Evolutionary conservation across 1,140 invertebrate species (phyloP), one percentile per base, ranked within the genome.

Genomic region (Papilio polytes): DNA sequence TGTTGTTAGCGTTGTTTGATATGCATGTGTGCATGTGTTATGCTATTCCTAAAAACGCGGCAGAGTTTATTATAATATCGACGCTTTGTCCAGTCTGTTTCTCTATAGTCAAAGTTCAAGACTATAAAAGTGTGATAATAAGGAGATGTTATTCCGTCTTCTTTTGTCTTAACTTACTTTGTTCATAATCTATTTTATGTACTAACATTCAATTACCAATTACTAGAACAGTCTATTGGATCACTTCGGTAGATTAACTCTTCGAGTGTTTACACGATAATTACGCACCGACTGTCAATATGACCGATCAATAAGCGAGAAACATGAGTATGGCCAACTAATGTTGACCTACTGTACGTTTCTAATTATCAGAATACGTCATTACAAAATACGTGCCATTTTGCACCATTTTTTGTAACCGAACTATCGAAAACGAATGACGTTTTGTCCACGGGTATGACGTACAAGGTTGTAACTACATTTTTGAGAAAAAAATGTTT

Each of bases 311-410:
- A 31, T 66, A 66, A 63, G 8, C 63, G 9, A 4, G 63, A 66
- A 66, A 66, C 63, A 66, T 66, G 22, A 66, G 22, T 63, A n/a
- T 26, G 63, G 31, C 63, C 12, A 31, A 66, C 63, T 31, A 66
- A 31, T 66, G 18, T 66, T 66, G 63, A 66, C 63, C 63, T 66
- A 66, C 2, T 66, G 31, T 31, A 66, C 4, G 12, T 66, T 66
- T 66, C 63, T 31, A 66, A 66, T 66, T 66, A 66, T 31, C 12
- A 63, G 1, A 59, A 66, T 15, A 66, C 63, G 63, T 31, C 13
- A 66, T 31, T 66, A 12, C 20, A 31, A 31, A 31, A 66, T 6
- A 31, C 18, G 13, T 15, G 4, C n/a, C 2, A 26, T 66, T 66
- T 1, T 66, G 22, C 26, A 31, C 4, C 63, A 66, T 26, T 26